These are phyloP conservation scores for Butorides virescens DNA, from an alignment of 2,113 vertebrate genomes.

Conservation along the genomic window DNA sequence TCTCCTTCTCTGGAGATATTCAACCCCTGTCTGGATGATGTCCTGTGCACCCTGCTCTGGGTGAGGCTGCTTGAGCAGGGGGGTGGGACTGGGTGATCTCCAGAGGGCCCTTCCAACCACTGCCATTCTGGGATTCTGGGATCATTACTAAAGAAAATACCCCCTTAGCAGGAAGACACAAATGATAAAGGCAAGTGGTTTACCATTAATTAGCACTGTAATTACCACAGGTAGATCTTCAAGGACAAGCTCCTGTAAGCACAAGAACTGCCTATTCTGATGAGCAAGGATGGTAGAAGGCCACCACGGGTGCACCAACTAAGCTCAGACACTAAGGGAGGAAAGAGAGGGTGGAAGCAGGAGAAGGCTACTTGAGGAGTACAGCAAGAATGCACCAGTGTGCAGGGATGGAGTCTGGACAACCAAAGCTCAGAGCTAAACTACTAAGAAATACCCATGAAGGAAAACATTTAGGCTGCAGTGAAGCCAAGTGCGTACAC, in stretches of 20 bases:
- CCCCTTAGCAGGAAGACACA: not conserved
- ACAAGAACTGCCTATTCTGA: not conserved
- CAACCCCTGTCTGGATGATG: too few species aligned
- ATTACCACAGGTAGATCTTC: not conserved
- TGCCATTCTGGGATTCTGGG: too few species aligned
- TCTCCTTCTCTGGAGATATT: too few species aligned
- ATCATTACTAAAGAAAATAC: not conserved
- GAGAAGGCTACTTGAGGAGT: not conserved
- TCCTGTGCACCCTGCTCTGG: too few species aligned
- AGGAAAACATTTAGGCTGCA: not conserved
- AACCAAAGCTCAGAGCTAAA: not conserved
- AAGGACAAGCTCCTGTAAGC: not conserved
- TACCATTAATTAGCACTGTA: not conserved
- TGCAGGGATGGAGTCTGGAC: not conserved
- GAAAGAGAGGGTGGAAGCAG: not conserved
- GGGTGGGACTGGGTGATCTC: too few species aligned
- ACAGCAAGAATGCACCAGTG: not conserved
- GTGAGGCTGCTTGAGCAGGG: too few species aligned
- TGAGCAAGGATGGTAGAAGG: not conserved
- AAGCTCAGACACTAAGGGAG: not conserved
- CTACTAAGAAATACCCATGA: not conserved
- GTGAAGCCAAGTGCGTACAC: not conserved
- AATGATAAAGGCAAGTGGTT: not conserved
- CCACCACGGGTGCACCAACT: not conserved
- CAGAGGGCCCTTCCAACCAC: too few species aligned